Evolutionary conservation across 2,797 vertebrate genomes (phyloP).

Genomic region (Fistularia tabacaria): DNA sequence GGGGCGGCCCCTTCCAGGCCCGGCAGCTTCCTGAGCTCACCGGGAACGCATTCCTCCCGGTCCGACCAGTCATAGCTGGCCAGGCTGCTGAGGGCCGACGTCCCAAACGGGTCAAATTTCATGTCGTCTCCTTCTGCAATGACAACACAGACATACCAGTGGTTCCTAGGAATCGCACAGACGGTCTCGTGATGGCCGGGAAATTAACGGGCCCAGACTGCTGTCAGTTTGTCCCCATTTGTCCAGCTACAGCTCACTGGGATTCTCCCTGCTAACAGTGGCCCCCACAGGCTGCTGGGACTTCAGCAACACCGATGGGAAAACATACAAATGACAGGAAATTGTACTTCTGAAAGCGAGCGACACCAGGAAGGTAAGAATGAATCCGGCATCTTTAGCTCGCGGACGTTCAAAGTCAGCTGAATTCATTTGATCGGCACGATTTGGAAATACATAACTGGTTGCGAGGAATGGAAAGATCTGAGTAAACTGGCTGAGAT

Average conservation of each 20-base stretch:
- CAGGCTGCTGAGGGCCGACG: conserved; percentile 79
- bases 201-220: conserved; percentile 25
- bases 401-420: too few relatives aligned
- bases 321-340: too few relatives aligned
- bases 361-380: too few relatives aligned
- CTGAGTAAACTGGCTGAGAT: too few relatives aligned
- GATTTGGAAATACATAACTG: too few relatives aligned
- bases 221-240: conserved; percentile 9
- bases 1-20: conserved; percentile 68
- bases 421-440: too few relatives aligned
- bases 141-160: conserved; percentile 71
- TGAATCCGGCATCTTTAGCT: too few relatives aligned
- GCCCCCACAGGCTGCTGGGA: too few relatives aligned
- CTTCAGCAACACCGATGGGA: too few relatives aligned
- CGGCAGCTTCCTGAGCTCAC: conserved; percentile 74
- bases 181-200: conserved; percentile 27
- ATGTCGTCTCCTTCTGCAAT: conserved; percentile 90
- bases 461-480: too few relatives aligned
- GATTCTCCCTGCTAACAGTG: background rate
- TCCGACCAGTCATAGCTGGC: conserved; percentile 88
- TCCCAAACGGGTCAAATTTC: conserved; percentile 89
- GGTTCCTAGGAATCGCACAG: conserved; percentile 56
- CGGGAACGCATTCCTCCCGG: conserved; percentile 76
- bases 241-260: conserved; percentile 1
- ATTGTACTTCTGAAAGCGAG: too few relatives aligned